Percentiles rank a stretch among this genome's conserved stretches.
These are phyloP conservation scores for Lagria hirta DNA, from an alignment of 2,888 invertebrate genomes.

Conservation along the genomic window DNA sequence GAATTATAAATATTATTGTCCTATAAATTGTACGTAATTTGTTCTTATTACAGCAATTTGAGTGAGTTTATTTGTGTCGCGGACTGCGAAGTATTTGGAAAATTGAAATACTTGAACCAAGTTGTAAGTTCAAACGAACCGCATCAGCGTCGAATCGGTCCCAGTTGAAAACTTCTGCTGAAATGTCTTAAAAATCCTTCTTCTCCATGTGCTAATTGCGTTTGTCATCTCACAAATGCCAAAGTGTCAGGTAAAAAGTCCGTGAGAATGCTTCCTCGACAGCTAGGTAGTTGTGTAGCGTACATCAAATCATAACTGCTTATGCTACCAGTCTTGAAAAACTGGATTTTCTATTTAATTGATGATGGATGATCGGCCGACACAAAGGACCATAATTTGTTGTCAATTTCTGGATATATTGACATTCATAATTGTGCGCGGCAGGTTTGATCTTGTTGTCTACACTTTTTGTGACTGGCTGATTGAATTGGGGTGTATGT, in stretches of 20 bases:
- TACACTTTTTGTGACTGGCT: constrained; percentile 15
- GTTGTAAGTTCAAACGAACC: constrained; percentile 46
- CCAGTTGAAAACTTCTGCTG: constrained; percentile 13
- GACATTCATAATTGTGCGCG: constrained; percentile 53
- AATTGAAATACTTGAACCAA: constrained; percentile 47
- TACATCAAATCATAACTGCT: constrained; percentile 47
- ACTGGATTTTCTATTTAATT: constrained; percentile 49
- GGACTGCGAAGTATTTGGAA: constrained; percentile 47
- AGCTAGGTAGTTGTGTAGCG: constrained; percentile 42
- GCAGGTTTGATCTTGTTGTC: constrained; percentile 41
- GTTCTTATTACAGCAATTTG: constrained; percentile 50
- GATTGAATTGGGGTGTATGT: constrained; percentile 9
- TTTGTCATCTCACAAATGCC: constrained; percentile 35
- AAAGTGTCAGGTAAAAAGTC: constrained; percentile 34
- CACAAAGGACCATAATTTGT: constrained; percentile 57
- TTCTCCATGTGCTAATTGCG: constrained; percentile 28
- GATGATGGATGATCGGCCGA: constrained; percentile 54
- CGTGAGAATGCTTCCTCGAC: constrained; percentile 41
- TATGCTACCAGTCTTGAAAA: constrained; percentile 41
- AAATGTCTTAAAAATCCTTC: constrained; percentile 7
- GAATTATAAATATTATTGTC: constrained; percentile 50
- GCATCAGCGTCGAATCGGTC: constrained; percentile 29
- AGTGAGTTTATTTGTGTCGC: constrained; percentile 43
- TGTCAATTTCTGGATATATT: constrained; percentile 56
- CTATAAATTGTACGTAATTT: constrained; percentile 51